These are phyloP conservation scores for Protobothrops mucrosquamatus DNA, from an alignment of 2,113 vertebrate species.

Conservation along the genomic window DNA sequence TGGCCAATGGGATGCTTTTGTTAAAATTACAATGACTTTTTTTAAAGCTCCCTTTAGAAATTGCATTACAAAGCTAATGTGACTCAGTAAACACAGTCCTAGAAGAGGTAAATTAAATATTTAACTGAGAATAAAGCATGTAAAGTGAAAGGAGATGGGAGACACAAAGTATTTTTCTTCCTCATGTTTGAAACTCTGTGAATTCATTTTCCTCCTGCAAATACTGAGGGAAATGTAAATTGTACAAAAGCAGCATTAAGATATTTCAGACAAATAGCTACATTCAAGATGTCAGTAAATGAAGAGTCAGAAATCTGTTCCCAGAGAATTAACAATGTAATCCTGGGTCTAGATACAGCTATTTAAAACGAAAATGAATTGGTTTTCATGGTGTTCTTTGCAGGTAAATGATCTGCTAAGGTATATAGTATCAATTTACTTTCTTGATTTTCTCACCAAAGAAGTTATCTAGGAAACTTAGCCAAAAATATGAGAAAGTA, in stretches of 20 bases:
- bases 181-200: background rate
- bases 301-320: slow-evolving; percentile 9
- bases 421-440: slow-evolving; percentile 1
- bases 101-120: background rate
- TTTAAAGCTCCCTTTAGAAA: background rate
- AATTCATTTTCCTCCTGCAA: no score
- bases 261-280: background rate
- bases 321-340: background rate
- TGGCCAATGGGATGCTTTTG: background rate
- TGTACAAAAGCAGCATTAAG: background rate
- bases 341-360: background rate
- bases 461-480: slow-evolving; percentile 1
- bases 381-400: background rate
- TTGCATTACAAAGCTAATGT: background rate
- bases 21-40: background rate
- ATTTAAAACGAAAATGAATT: slow-evolving; percentile 28
- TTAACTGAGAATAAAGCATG: background rate
- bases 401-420: background rate
- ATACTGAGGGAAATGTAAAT: background rate
- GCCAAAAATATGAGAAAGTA: slow-evolving; percentile 13
- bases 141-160: background rate
- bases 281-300: slow-evolving; percentile 10
- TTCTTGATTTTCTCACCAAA: slow-evolving; percentile 9
- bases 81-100: background rate
- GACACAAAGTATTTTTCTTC: background rate